A percentile compares a stretch with the other conserved stretches of the same genome.
Evolutionary conservation across 2,113 vertebrate species (phyloP).

Genomic region (Lophochroa leadbeateri): DNA sequence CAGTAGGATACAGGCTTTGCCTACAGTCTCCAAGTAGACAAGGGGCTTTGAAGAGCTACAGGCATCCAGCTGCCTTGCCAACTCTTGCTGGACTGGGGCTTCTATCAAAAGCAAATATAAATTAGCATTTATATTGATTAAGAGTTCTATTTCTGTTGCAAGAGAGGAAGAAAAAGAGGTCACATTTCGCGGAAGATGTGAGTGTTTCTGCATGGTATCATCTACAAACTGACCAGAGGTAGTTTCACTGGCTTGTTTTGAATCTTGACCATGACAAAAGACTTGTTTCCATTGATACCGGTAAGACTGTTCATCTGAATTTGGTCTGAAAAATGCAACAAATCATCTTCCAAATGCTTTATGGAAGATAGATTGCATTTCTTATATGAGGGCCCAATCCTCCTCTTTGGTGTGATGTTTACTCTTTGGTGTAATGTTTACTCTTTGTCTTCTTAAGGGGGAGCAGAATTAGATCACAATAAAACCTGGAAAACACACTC

Average conservation of each 20-base stretch:
- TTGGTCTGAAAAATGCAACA: neutral
- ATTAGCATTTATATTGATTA: neutral
- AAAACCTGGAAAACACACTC: neutral
- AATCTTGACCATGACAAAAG: neutral
- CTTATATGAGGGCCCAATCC: neutral
- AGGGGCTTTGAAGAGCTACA: neutral
- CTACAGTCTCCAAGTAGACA: neutral
- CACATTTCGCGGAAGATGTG: neutral
- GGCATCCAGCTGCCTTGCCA: neutral
- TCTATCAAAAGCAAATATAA: neutral
- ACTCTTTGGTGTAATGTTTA: neutral
- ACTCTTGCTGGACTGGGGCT: neutral
- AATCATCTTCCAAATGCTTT: neutral
- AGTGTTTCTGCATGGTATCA: neutral
- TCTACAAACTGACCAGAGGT: accelerated
- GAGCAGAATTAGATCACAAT: neutral
- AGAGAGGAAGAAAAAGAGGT: neutral
- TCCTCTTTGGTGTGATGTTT: neutral
- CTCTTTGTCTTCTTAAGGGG: neutral
- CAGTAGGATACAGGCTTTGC: neutral
- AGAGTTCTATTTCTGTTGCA: neutral
- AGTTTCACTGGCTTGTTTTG: neutral
- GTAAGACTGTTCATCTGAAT: neutral
- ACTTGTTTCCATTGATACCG: neutral
- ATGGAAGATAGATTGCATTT: neutral